Evolutionary conservation across 2,113 vertebrate genomes (phyloP), one percentile per base, ranked within the genome.

Genomic region (Acinonyx jubatus): DNA sequence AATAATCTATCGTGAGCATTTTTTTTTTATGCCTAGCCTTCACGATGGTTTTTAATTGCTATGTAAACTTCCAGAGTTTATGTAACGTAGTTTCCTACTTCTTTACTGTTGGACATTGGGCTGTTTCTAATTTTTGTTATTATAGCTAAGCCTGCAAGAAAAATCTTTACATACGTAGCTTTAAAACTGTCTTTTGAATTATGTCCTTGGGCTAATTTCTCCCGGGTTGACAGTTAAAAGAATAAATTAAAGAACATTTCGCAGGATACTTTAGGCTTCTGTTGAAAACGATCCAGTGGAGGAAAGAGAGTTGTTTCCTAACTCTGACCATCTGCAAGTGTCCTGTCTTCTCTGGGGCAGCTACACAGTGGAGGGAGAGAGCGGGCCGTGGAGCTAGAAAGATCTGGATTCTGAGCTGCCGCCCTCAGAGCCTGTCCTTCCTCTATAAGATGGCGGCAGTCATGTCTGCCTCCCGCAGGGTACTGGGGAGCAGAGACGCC

Each of bases 51-150:
- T 89, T 82, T 73, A 31, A 73, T 71, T 55, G 15, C 76, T 68
- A 18, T 12, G 45, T 31, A 27, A 73, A 41, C 29, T 31, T 76
- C 11, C 69, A 27, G 12, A 33, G 9, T 38, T 57, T 19, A 29
- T 10, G 3, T 15, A 4, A 15, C 19, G 0, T 12, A 4, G 57
- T 92, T 97, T 89, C 81, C 7, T 23, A 6, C 36, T 71, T 90
- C 27, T n/a, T 92, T 89, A 50, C 25, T 27, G 7, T 52, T 88
- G 45, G 50, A 21, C 31, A 73, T 11, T 29, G 21, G 18, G 15
- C 61, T 85, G 7, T 82, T 86, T 63, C 36, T 85, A 63, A 50
- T 41, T 52, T 87, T 96, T 82, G 36, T n/a, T 57, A 14, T 80
- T 45, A 12, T 2, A 50, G 84, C 19, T 69, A 79, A 52, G 25